phyloP scores from a whole-genome alignment of 2,888 invertebrate species.

The Drosophila greeni region DNA sequence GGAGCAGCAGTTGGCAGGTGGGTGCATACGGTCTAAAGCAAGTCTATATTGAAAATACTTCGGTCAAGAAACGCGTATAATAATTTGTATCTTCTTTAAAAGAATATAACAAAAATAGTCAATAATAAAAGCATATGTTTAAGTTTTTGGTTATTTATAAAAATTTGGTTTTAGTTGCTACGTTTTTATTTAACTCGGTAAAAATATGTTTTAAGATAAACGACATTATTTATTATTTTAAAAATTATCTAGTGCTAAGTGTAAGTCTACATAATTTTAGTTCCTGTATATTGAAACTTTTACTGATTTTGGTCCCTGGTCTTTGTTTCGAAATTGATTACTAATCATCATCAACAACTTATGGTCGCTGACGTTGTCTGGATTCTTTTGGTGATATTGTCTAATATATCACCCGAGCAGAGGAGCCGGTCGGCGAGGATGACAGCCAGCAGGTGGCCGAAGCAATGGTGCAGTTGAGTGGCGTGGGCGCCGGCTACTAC shows the following conservation, averaged over 20 bases:
- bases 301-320: conserved; percentile 16
- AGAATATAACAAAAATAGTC: background rate
- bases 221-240: background rate
- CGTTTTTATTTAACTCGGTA: background rate
- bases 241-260: background rate
- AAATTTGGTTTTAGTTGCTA: background rate
- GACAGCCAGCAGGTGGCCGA: conserved; percentile 87
- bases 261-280: background rate
- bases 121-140: background rate
- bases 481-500: conserved; percentile 84
- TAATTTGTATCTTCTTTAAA: background rate
- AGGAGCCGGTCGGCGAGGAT: conserved; percentile 80
- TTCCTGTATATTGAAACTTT: background rate
- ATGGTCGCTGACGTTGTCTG: conserved; percentile 46
- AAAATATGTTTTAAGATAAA: background rate
- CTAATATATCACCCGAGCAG: conserved; percentile 44
- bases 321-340: conserved; percentile 20
- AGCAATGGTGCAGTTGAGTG: conserved; percentile 86
- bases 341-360: conserved; percentile 37
- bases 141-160: background rate
- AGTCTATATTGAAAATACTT: background rate
- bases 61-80: background rate
- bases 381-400: conserved; percentile 48
- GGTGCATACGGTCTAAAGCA: conserved; percentile 21
- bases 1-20: conserved; percentile 70